phyloP scores from a whole-genome alignment of 2,797 vertebrate genomes.

The Pseudochromis fuscus region DNA sequence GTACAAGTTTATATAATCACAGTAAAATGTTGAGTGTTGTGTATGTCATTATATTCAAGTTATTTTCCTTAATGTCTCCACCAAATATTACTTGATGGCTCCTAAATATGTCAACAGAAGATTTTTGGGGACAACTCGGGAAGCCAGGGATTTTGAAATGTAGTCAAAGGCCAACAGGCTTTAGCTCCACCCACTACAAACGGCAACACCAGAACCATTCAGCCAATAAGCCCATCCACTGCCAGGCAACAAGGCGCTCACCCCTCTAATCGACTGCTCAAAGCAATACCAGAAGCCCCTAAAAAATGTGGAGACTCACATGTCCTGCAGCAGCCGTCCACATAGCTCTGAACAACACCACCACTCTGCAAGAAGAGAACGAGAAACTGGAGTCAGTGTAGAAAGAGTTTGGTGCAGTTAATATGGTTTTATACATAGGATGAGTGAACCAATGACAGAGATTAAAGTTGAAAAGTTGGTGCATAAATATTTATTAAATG shows the following conservation, averaged over 20 bases:
- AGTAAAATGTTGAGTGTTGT: slow-evolving; percentile 8
- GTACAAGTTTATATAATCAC: slow-evolving; percentile 4
- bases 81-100: not conserved
- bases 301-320: slow-evolving; percentile 89
- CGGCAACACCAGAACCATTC: slow-evolving; percentile 76
- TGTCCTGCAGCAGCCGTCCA: slow-evolving; percentile 97
- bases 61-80: not conserved
- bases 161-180: slow-evolving; percentile 62
- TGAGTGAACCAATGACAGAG: not conserved
- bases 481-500: not conserved
- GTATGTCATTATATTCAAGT: not conserved
- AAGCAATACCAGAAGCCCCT: slow-evolving; percentile 71
- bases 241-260: slow-evolving; percentile 84
- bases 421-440: not conserved
- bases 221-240: slow-evolving; percentile 83
- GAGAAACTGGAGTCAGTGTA: not conserved
- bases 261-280: slow-evolving; percentile 73
- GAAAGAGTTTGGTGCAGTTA: not conserved
- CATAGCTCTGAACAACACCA: slow-evolving; percentile 92
- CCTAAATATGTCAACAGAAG: slow-evolving; percentile 28
- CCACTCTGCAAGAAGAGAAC: slow-evolving; percentile 88
- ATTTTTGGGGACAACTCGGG: slow-evolving; percentile 44
- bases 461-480: not conserved
- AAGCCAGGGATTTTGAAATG: slow-evolving; percentile 60
- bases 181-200: slow-evolving; percentile 75